These are phyloP conservation scores for Musca domestica DNA, from an alignment of 1,140 invertebrate genomes.

Conservation along the genomic window DNA sequence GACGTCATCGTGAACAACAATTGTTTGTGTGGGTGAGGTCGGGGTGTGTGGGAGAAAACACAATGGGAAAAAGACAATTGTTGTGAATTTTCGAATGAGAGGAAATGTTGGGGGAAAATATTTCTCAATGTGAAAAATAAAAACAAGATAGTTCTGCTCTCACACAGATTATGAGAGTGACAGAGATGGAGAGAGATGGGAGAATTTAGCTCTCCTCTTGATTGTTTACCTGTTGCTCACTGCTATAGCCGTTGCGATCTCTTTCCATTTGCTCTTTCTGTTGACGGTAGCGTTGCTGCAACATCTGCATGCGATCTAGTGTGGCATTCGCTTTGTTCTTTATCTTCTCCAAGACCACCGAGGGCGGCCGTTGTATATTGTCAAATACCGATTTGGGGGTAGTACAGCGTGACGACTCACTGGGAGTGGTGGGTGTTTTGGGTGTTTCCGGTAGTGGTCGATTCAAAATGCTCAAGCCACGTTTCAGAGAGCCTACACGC, in stretches of 20 bases:
- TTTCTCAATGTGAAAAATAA: constrained; percentile 3
- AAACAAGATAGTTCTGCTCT: constrained; percentile 19
- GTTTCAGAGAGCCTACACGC: constrained; percentile 26
- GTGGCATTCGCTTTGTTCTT: constrained; percentile 51
- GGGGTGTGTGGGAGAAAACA: background rate
- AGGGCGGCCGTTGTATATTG: constrained; percentile 47
- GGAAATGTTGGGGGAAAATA: too few species aligned
- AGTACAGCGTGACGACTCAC: constrained; percentile 46
- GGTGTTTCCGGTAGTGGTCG: constrained; percentile 51
- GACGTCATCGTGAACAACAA: background rate
- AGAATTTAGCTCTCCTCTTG: background rate
- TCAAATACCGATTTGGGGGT: constrained; percentile 52
- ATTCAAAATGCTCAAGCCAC: constrained; percentile 35
- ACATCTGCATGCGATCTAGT: constrained; percentile 51
- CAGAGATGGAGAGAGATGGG: constrained; percentile 12
- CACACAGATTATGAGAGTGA: constrained; percentile 3
- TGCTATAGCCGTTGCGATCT: constrained; percentile 53
- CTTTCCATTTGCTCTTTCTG: constrained; percentile 58
- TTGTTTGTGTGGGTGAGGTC: background rate
- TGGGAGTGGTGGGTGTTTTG: constrained; percentile 30
- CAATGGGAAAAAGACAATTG: background rate
- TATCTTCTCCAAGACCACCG: constrained; percentile 51
- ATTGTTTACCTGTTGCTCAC: constrained; percentile 39
- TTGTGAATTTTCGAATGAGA: too few species aligned
- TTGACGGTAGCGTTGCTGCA: constrained; percentile 65